These are phyloP conservation scores for Chloropsis hardwickii DNA, from an alignment of 2,113 vertebrate species.

Conservation along the genomic window DNA sequence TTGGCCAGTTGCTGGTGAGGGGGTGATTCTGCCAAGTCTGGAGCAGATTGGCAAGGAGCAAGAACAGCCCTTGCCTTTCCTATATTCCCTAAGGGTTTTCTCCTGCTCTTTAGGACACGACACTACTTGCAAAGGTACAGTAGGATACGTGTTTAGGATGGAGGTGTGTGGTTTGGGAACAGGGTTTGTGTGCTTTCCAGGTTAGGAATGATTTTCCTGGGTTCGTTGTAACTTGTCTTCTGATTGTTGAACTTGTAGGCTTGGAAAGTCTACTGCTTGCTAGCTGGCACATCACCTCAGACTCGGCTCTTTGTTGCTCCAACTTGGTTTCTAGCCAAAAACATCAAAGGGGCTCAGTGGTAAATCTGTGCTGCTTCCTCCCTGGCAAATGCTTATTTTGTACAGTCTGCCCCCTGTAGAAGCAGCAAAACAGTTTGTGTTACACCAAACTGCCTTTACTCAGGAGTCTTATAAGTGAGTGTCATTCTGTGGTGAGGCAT, in stretches of 20 bases:
- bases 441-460: neutral
- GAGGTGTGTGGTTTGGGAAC: conserved; percentile 43
- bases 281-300: conserved; percentile 16
- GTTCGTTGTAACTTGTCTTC: conserved; percentile 50
- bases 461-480: neutral
- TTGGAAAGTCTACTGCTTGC: conserved; percentile 11
- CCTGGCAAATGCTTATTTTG: neutral
- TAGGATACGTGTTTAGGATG: conserved; percentile 24
- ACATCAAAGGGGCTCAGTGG: conserved; percentile 30
- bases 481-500: neutral
- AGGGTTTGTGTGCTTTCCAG: conserved; percentile 43
- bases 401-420: neutral
- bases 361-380: conserved; percentile 35
- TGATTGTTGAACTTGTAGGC: conserved; percentile 38
- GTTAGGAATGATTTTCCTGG: conserved; percentile 41
- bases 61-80: conserved; percentile 30
- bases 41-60: conserved; percentile 5
- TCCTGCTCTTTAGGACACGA: conserved; percentile 36
- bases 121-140: conserved; percentile 27
- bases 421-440: neutral
- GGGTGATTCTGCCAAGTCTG: neutral
- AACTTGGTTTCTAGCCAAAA: conserved; percentile 32
- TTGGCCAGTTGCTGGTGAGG: conserved; percentile 1
- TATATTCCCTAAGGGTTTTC: conserved; percentile 19
- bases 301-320: conserved; percentile 9